Conservation (phyloP, 2,113 vertebrate genomes). For the Alligator sinensis region DNA sequence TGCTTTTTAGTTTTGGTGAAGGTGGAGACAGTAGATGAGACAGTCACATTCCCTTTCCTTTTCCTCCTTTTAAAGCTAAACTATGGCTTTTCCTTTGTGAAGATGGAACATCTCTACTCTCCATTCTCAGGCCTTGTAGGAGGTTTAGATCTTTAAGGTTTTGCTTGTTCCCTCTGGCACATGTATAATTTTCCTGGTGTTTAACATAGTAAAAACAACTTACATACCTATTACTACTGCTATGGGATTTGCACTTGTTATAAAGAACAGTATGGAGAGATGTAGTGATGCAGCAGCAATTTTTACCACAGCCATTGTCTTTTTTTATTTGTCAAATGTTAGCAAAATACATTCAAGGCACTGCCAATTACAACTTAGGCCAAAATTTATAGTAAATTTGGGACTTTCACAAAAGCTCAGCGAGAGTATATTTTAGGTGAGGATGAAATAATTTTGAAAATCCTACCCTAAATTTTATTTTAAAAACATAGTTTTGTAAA, state of each 20-base stretch:
- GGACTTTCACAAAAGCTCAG: not conserved
- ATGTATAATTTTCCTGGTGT: not conserved
- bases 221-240: rapidly evolving
- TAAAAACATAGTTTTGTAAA: not conserved
- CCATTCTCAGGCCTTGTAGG: not conserved
- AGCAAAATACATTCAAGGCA: not conserved
- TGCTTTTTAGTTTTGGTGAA: rapidly evolving
- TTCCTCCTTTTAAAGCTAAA: not conserved
- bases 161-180: not conserved
- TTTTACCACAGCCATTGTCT: not conserved
- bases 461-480: not conserved
- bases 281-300: not conserved
- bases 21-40: not conserved
- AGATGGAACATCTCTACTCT: not conserved
- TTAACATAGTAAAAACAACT: rapidly evolving
- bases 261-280: rapidly evolving
- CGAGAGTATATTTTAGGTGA: not conserved
- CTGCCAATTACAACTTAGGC: not conserved
- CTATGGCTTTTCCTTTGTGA: not conserved
- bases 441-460: not conserved
- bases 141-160: not conserved
- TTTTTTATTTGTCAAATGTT: not conserved
- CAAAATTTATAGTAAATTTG: not conserved
- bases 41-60: not conserved
- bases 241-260: not conserved